Evolutionary conservation across 2,888 invertebrate species (phyloP).

Genomic region (Morinoia aosen): DNA sequence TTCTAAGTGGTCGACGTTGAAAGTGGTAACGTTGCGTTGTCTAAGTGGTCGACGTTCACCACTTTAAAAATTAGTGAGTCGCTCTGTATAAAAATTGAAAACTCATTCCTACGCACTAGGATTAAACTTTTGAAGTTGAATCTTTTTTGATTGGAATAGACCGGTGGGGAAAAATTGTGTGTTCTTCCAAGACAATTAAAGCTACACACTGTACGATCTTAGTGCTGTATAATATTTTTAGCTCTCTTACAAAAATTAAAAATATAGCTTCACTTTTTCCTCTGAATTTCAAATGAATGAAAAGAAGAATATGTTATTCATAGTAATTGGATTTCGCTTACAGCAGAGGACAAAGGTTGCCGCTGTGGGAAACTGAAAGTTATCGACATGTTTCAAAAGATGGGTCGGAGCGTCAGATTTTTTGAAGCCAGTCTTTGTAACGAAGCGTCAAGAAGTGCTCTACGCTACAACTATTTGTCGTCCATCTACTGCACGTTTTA

Average conservation of each 20-base stretch:
- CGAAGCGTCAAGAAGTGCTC: not conserved
- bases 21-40: too few relatives aligned
- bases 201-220: not conserved
- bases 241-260: not conserved
- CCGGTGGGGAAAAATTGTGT: too few relatives aligned
- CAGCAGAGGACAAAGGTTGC: not conserved
- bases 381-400: not conserved
- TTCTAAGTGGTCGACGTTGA: too few relatives aligned
- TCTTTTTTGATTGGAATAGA: too few relatives aligned
- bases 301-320: not conserved
- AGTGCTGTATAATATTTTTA: not conserved
- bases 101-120: too few relatives aligned
- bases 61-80: too few relatives aligned
- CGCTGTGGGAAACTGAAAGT: not conserved
- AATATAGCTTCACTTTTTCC: not conserved
- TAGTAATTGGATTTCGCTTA: not conserved
- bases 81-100: too few relatives aligned
- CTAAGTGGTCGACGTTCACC: too few relatives aligned
- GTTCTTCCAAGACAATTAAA: too few relatives aligned
- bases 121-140: too few relatives aligned
- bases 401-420: not conserved
- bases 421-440: not conserved
- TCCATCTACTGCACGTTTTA: too few relatives aligned
- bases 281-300: not conserved
- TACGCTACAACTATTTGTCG: not conserved